phyloP scores from a whole-genome alignment of 1,140 invertebrate species.

The Anthonomus grandis region DNA sequence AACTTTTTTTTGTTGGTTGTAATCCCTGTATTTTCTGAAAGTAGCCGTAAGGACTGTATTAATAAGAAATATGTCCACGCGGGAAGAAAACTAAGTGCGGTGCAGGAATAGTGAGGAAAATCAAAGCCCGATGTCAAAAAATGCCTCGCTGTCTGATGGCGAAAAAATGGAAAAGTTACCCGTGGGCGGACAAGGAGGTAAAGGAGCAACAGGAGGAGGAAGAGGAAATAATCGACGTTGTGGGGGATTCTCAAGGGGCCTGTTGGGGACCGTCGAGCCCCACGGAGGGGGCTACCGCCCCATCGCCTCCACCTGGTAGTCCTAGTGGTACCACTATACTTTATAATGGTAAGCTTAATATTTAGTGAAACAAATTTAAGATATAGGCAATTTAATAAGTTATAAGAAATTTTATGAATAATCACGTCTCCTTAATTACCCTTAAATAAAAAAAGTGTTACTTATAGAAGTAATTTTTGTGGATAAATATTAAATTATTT shows the following conservation, averaged over 20 bases:
- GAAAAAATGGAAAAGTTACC: slow-evolving; percentile 86
- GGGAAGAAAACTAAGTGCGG: neutral
- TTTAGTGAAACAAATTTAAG: too few relatives aligned
- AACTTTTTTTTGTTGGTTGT: too few relatives aligned
- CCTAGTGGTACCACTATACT: slow-evolving; percentile 57
- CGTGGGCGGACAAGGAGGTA: slow-evolving; percentile 56
- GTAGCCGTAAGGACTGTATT: too few relatives aligned
- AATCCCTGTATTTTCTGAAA: too few relatives aligned
- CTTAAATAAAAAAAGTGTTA: too few relatives aligned
- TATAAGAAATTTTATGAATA: too few relatives aligned
- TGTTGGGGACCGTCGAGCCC: slow-evolving; percentile 71
- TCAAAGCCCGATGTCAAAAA: slow-evolving; percentile 41
- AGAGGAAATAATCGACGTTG: slow-evolving; percentile 81
- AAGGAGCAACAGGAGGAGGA: slow-evolving; percentile 47
- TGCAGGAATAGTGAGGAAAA: neutral
- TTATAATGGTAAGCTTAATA: slow-evolving; percentile 63
- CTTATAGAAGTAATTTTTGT: too few relatives aligned
- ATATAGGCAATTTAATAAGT: too few relatives aligned
- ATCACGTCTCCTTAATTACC: too few relatives aligned
- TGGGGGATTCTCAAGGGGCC: slow-evolving; percentile 57
- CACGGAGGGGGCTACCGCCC: slow-evolving; percentile 67
- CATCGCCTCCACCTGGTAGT: slow-evolving; percentile 66
- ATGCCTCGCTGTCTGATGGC: slow-evolving; percentile 88
- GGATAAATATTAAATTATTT: too few relatives aligned
- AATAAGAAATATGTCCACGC: too few relatives aligned